phyloP scores from a whole-genome alignment of 2,888 invertebrate species.

The Punctoribates punctum region DNA sequence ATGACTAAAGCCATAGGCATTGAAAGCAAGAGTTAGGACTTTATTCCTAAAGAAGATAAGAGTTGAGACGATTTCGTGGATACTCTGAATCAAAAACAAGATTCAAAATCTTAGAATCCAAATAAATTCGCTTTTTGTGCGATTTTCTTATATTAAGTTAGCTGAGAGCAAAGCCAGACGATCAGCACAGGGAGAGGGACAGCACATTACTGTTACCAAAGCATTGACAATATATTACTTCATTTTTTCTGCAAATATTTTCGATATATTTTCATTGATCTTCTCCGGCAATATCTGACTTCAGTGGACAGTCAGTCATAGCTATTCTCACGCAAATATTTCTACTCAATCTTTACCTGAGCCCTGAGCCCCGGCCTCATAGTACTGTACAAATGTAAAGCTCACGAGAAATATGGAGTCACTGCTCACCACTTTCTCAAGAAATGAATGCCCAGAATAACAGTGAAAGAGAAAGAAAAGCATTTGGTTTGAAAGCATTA shows the following conservation, averaged over 20 bases:
- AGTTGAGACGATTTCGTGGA: neutral
- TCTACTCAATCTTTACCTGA: slow-evolving; percentile 15
- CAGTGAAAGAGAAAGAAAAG: slow-evolving; percentile 19
- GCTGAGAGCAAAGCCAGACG: neutral
- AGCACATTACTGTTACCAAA: neutral
- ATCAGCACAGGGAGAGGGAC: neutral
- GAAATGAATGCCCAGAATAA: neutral
- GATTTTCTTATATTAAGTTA: neutral
- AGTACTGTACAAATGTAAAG: neutral
- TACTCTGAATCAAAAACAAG: neutral
- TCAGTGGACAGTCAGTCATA: slow-evolving; percentile 17
- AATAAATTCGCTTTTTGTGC: slow-evolving; percentile 18
- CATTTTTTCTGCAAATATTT: slow-evolving; percentile 11
- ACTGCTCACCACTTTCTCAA: neutral
- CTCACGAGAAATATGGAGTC: slow-evolving; percentile 10
- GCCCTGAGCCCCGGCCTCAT: neutral
- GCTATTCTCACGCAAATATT: slow-evolving; percentile 33
- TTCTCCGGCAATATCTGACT: slow-evolving; percentile 9
- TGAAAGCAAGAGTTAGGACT: slow-evolving; percentile 26
- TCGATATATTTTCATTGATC: slow-evolving; percentile 27
- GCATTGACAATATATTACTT: neutral
- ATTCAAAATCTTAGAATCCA: neutral
- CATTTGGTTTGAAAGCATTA: slow-evolving; percentile 21
- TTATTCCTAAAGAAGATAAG: slow-evolving; percentile 20
- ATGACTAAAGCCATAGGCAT: slow-evolving; percentile 23